phyloP scores from a whole-genome alignment of 2,797 vertebrate species.

The Garrulus glandarius region DNA sequence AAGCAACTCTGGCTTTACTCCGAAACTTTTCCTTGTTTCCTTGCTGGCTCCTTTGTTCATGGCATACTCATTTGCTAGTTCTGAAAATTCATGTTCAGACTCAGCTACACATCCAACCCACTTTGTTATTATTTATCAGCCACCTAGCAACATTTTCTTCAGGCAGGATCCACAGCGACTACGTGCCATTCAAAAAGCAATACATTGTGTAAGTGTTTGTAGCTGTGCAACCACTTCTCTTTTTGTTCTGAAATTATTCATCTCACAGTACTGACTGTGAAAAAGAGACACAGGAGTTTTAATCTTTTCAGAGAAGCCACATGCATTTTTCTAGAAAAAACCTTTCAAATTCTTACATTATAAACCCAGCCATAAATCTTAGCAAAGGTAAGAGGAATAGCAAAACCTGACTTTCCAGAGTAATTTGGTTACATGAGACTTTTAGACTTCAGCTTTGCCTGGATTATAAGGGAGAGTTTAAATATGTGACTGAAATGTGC shows the following conservation, averaged over 20 bases:
- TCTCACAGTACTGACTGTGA: not conserved
- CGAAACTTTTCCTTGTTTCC: slow-evolving; percentile 67
- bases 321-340: not conserved
- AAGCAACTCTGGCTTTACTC: slow-evolving; percentile 22
- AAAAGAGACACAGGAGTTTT: not conserved
- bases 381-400: not conserved
- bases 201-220: not conserved
- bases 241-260: not conserved
- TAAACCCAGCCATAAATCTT: not conserved
- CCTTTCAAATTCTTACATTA: not conserved
- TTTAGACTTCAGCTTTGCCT: not conserved
- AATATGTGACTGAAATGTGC: slow-evolving; percentile 13
- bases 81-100: slow-evolving; percentile 74
- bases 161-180: not conserved
- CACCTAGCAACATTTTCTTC: slow-evolving; percentile 71
- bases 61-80: slow-evolving; percentile 42
- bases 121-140: slow-evolving; percentile 74
- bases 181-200: not conserved
- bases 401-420: not conserved
- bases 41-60: slow-evolving; percentile 44
- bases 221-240: not conserved
- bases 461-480: not conserved
- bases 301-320: not conserved
- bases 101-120: slow-evolving; percentile 16
- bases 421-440: not conserved